Evolutionary conservation across 2,113 vertebrate genomes (phyloP).

Genomic region (Ancistrus triradiatus): DNA sequence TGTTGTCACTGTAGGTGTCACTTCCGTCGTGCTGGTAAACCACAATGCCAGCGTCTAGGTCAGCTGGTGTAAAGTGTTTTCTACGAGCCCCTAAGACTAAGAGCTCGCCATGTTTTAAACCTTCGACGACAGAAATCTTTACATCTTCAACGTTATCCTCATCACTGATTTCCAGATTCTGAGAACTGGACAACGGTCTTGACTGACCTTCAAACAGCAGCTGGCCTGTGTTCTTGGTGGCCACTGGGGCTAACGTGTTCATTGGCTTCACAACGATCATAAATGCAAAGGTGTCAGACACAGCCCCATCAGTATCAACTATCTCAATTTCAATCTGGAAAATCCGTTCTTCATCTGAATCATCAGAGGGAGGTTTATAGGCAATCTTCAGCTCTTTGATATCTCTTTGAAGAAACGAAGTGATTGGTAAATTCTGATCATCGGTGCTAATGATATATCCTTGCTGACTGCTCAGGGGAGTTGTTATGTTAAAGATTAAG

Average conservation of each 20-base stretch:
- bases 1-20: conserved; percentile 90
- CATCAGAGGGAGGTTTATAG: conserved; percentile 85
- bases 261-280: conserved; percentile 96
- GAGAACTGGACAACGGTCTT: conserved; percentile 76
- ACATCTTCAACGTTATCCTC: conserved; percentile 88
- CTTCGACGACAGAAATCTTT: conserved; percentile 78
- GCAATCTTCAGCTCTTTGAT: conserved; percentile 87
- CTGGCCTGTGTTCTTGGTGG: conserved; percentile 85
- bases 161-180: conserved; percentile 86
- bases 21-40: conserved; percentile 88
- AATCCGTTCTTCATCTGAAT: conserved; percentile 80
- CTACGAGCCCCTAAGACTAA: conserved; percentile 68
- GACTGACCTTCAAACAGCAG: conserved; percentile 91
- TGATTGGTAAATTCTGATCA: conserved; percentile 85
- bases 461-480: conserved; percentile 77
- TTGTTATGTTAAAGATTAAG: conserved; percentile 90
- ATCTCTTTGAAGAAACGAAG: conserved; percentile 86
- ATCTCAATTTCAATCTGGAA: conserved; percentile 91
- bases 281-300: conserved; percentile 90
- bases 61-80: conserved; percentile 80
- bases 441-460: conserved; percentile 92
- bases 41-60: conserved; percentile 77
- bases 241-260: conserved; percentile 91
- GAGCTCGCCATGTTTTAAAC: conserved; percentile 82
- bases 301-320: conserved; percentile 87